phyloP scores from a whole-genome alignment of 2,113 vertebrate species.

The Hippopotamus amphibius region DNA sequence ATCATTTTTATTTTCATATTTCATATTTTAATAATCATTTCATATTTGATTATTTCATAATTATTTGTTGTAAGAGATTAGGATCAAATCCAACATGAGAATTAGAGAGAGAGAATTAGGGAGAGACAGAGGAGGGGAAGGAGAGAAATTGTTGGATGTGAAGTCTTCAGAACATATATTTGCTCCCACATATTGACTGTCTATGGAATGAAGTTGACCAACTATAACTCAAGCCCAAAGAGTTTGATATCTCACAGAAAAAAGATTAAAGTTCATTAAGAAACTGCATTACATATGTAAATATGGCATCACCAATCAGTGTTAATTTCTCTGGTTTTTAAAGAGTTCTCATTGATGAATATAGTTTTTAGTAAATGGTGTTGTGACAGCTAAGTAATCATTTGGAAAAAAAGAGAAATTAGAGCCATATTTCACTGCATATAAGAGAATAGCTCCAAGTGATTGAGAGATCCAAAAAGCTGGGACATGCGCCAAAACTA shows the following conservation, averaged over 20 bases:
- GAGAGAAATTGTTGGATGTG: not conserved
- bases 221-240: not conserved
- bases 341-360: not conserved
- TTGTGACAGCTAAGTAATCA: not conserved
- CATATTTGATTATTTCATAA: not conserved
- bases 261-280: not conserved
- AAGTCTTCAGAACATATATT: not conserved
- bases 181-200: not conserved
- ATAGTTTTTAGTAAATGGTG: not conserved
- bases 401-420: not conserved
- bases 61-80: not conserved
- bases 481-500: not conserved
- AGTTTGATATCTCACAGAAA: not conserved
- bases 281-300: not conserved
- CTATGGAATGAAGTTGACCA: not conserved
- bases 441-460: not conserved
- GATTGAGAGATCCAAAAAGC: not conserved
- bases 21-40: not conserved
- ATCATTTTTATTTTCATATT: not conserved
- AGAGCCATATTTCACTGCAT: not conserved
- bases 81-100: not conserved
- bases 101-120: not conserved
- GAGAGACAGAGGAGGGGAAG: no score
- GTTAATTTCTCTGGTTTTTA: not conserved
- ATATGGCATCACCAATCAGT: not conserved